Base-by-base conservation (phyloP, 92 coral and sea anemone species). In the Parazoanthus atlanticus region DNA sequence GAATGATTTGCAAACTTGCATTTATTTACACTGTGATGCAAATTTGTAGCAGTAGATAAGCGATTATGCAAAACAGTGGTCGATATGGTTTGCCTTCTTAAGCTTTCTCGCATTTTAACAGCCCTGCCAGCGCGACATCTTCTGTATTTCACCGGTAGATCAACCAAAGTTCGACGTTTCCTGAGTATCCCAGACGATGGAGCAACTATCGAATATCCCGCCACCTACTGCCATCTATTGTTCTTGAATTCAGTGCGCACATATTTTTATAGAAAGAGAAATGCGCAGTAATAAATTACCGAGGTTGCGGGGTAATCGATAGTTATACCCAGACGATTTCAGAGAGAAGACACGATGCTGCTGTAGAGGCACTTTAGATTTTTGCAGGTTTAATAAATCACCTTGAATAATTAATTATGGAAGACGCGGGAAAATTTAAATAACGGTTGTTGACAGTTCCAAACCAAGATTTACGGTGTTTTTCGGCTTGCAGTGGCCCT, bases 111-210 rank as follows among this genome's bases (percentile, higher is more conserved):
- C 11, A 75, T 3, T 75, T 54, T 34, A 34, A 38, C 80, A 34
- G 49, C 54, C 80, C 49, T 75, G 49, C 54, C 80, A 33, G 52
- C 80, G 26, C 80, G 80, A 34, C 80, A 34, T 75, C 80, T 75
- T 54, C 49, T 75, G 70, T 52, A 79, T 79, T 79, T 79, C 84
- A 26, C 32, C 84, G n/a, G 11, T 54, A 79, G 11, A 5, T 43
- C 40, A 0, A 25, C 10, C 16, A 0, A 19, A 3, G 70, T n/a
- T 52, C 84, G 32, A 79, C 4, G 29, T 11, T 79, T 54, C 17
- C 23, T 79, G 84, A 79, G 32, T 23, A 79, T 79, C 28, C 84
- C 84, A 79, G 29, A 26, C 17, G 84, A 79, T 79, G n/a, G n/a
- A n/a, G n/a, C n/a, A n/a, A n/a, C n/a, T n/a, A n/a, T n/a, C n/a